phyloP scores from a whole-genome alignment of 2,797 vertebrate genomes.

The Mionectes olivaceus region DNA sequence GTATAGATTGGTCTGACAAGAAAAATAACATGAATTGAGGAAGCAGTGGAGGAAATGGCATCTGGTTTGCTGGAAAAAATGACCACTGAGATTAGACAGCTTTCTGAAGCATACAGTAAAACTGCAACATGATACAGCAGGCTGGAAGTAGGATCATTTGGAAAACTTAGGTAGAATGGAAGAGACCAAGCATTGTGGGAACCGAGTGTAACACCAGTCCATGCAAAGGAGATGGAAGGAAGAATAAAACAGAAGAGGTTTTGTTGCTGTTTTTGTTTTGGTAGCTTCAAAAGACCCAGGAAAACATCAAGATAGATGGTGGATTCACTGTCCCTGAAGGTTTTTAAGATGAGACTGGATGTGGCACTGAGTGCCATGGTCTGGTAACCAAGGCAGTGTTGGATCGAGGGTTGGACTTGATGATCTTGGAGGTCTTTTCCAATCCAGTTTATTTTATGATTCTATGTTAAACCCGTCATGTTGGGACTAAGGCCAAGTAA shows the following conservation, averaged over 20 bases:
- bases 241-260: neutral
- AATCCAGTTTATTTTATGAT: too few relatives aligned
- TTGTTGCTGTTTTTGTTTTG: neutral
- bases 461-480: neutral
- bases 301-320: neutral
- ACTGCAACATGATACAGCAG: neutral
- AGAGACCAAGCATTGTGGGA: neutral
- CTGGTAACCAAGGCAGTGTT: too few relatives aligned
- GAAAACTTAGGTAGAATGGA: neutral
- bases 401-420: too few relatives aligned
- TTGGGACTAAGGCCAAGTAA: neutral
- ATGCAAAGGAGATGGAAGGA: neutral
- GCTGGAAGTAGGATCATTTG: neutral
- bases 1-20: neutral
- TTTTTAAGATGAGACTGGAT: too few relatives aligned
- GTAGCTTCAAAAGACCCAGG: neutral
- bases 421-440: too few relatives aligned
- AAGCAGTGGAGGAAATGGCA: neutral
- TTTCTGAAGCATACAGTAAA: neutral
- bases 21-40: neutral
- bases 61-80: neutral
- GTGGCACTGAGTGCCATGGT: too few relatives aligned
- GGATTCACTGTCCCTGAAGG: too few relatives aligned
- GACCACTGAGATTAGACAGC: neutral
- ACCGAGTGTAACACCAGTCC: neutral